These are phyloP conservation scores for Coregonus ussuriensis DNA, from an alignment of 2,797 vertebrate genomes.

Conservation along the genomic window DNA sequence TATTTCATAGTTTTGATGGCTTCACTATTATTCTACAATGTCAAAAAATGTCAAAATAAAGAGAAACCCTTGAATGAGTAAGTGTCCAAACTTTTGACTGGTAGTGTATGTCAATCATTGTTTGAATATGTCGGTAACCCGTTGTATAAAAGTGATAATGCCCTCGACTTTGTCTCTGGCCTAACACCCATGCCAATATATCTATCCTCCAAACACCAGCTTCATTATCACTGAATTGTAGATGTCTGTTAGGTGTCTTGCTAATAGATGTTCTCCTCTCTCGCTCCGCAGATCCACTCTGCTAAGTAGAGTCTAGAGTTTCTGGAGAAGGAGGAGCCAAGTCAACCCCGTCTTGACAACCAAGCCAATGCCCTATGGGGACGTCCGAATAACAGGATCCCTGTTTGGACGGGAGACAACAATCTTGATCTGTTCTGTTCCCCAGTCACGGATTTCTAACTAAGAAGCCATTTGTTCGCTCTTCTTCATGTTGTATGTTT, in stretches of 20 bases:
- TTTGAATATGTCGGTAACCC: too few species aligned
- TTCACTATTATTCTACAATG: too few species aligned
- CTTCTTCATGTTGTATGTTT: constrained; percentile 71
- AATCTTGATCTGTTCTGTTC: constrained; percentile 50
- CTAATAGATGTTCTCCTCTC: constrained; percentile 23
- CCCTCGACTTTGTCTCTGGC: too few species aligned
- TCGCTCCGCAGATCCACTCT: constrained; percentile 81
- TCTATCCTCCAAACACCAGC: neutral
- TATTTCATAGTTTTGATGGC: too few species aligned
- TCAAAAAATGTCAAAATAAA: too few species aligned
- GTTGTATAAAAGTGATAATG: too few species aligned
- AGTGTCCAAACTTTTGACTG: too few species aligned
- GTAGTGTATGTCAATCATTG: too few species aligned
- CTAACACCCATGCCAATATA: neutral
- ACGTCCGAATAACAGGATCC: constrained; percentile 60
- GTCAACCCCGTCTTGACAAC: constrained; percentile 41
- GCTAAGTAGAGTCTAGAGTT: constrained; percentile 82
- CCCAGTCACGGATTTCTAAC: constrained; percentile 36
- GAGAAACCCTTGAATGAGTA: too few species aligned
- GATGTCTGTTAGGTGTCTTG: neutral
- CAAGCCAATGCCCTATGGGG: constrained; percentile 32
- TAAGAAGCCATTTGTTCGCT: constrained; percentile 29
- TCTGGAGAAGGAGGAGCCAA: constrained; percentile 17
- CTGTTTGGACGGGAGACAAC: constrained; percentile 68
- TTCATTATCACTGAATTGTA: too few species aligned